Percentiles rank a stretch among this genome's conserved stretches.
These are phyloP conservation scores for Diploscapter pachys DNA, from an alignment of 1,140 invertebrate genomes.

Conservation along the genomic window DNA sequence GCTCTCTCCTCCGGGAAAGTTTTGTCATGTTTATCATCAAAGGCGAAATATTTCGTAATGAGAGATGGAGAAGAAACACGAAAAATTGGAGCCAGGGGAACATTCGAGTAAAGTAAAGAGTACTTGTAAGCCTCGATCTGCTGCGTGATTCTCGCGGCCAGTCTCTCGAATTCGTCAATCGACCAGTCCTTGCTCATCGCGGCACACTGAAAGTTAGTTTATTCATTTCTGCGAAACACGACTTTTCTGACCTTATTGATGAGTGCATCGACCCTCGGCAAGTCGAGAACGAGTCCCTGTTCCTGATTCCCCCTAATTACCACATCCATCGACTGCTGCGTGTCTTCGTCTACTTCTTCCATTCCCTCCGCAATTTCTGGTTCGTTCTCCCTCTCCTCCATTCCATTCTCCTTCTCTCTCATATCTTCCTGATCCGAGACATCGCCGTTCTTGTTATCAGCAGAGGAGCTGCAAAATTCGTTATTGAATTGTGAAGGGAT, in stretches of 20 bases:
- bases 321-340: not conserved
- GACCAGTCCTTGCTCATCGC: conserved; percentile 20
- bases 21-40: too few species aligned
- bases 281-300: too few species aligned
- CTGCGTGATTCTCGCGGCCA: conserved; percentile 17
- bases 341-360: conserved; percentile 1
- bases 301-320: not conserved
- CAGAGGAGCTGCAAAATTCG: not conserved
- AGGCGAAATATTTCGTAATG: too few species aligned
- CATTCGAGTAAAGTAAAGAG: too few species aligned
- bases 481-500: not conserved
- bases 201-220: not conserved
- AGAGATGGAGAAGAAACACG: too few species aligned
- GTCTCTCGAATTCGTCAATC: conserved; percentile 22
- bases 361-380: not conserved
- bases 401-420: not conserved
- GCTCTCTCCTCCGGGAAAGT: too few species aligned
- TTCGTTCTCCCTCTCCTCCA: conserved; percentile 14
- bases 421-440: not conserved
- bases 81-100: too few species aligned
- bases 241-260: too few species aligned
- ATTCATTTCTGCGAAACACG: not conserved
- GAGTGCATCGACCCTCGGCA: conserved; percentile 4
- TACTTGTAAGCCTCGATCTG: conserved; percentile 17
- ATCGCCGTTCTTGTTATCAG: not conserved